Base-by-base conservation (phyloP, 2,888 invertebrate species). In the Eucriotettix oculatus region DNA sequence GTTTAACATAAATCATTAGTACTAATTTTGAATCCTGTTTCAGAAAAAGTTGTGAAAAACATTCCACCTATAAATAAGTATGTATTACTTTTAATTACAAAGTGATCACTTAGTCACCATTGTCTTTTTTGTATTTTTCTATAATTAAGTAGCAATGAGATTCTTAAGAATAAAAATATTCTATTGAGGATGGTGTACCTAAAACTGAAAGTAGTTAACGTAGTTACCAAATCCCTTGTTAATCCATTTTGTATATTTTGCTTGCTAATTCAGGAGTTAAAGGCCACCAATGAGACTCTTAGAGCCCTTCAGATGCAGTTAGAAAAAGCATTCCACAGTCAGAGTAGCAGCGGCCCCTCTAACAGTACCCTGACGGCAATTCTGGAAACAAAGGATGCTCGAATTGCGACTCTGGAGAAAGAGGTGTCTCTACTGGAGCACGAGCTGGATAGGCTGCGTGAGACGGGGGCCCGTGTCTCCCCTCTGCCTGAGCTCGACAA, bases 391-490 rank as follows among this genome's bases (percentile, higher is more conserved):
- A 86, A 90, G 84, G 90, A 90, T 76, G 86, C 87, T 71, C 83
- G 90, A 75, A 90, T 92, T 75, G 83, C 86, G 72, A 87, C 87
- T 66, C 81, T 93, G 76, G 91, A 93, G 80, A 86, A 86, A 70
- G 89, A 91, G 76, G 82, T 91, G 68, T 80, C 80, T 68, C 78
- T 87, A 72, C 81, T 90, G 73, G 90, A 90, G 77, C 79, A 83
- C 74, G 88, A 88, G 78, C 77, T 90, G 74, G 78, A 79, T 66
- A 77, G 80, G 61, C 74, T 78, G 65, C 75, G 78, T 64, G 79
- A 78, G 60, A 55, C 58, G 53, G 48, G 62, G 58, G 60, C 54
- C 56, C 42, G 41, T 17, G 48, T 29, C 42, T 42, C 54, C 14
- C 54, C 54, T 29, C 58, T 54, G 17, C 54, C 58, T 10, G 40